Evolutionary conservation across 2,113 vertebrate genomes (phyloP).

Genomic region (Ochotona princeps): DNA sequence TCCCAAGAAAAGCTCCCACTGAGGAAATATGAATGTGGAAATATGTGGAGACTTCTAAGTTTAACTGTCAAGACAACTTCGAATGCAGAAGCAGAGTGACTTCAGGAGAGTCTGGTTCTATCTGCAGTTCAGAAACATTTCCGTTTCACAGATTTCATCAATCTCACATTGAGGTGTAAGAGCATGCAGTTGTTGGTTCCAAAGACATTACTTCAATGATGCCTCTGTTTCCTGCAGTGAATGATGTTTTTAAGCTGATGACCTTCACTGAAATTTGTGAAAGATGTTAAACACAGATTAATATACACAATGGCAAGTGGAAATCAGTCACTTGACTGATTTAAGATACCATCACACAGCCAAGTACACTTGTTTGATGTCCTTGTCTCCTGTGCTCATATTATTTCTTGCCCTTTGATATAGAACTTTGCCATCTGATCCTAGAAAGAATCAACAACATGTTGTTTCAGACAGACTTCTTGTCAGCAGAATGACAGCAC

Average conservation of each 20-base stretch:
- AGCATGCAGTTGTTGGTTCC: background rate
- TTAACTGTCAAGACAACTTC: background rate
- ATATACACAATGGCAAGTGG: background rate
- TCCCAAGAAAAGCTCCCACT: background rate
- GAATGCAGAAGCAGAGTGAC: background rate
- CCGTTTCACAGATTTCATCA: background rate
- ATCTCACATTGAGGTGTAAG: background rate
- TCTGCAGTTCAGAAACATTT: slow-evolving; percentile 23
- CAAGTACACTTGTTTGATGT: slow-evolving; percentile 52
- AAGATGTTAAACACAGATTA: background rate
- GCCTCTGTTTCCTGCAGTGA: background rate
- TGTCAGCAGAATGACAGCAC: slow-evolving; percentile 36
- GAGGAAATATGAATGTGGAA: background rate
- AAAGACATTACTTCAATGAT: background rate
- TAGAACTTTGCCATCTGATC: slow-evolving; percentile 69
- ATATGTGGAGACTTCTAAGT: background rate
- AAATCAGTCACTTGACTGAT: slow-evolving; percentile 30
- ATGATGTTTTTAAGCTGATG: background rate
- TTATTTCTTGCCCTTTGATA: slow-evolving; percentile 62
- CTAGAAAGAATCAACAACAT: background rate
- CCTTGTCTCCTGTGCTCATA: slow-evolving; percentile 52
- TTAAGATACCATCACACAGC: slow-evolving; percentile 51
- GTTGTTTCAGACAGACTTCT: slow-evolving; percentile 62
- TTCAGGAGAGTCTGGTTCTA: background rate
- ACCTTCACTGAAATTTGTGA: slow-evolving; percentile 27